Evolutionary conservation across 2,113 vertebrate genomes (phyloP).

Genomic region (Ginglymostoma cirratum): DNA sequence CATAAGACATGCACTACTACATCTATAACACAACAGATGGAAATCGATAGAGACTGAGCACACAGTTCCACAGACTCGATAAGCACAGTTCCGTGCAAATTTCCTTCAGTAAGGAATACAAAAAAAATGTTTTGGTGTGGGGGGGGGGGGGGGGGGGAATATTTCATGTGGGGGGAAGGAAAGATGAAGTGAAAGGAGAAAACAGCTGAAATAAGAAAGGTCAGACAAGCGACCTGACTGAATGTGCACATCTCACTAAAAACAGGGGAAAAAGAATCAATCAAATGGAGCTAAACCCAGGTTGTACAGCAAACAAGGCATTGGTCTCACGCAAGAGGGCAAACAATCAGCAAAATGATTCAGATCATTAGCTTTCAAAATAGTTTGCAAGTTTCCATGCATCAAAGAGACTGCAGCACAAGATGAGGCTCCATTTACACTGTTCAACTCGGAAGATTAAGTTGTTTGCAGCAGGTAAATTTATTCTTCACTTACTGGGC

Average conservation of each 20-base stretch:
- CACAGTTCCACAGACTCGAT: no score
- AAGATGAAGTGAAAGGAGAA: slow-evolving; percentile 31
- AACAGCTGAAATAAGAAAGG: slow-evolving; percentile 15
- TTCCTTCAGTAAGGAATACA: background rate
- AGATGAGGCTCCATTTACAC: background rate
- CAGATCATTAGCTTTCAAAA: background rate
- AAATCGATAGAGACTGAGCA: background rate
- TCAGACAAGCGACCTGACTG: slow-evolving; percentile 48
- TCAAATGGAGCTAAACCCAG: background rate
- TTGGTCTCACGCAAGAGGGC: background rate
- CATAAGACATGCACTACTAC: background rate
- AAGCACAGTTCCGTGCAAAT: background rate
- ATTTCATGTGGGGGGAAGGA: background rate
- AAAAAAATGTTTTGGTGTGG: background rate
- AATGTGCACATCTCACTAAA: slow-evolving; percentile 46
- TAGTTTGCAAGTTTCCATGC: slow-evolving; percentile 39
- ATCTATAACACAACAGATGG: background rate
- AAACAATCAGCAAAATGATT: background rate
- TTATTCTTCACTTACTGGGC: background rate
- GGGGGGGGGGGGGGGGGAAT: background rate
- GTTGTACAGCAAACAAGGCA: slow-evolving; percentile 42
- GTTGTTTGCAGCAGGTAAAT: background rate
- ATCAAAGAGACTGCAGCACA: background rate
- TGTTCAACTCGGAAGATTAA: background rate
- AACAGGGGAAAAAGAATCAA: slow-evolving; percentile 33